Percentiles rank a stretch among this genome's conserved stretches.
phyloP scores from a whole-genome alignment of 2,797 vertebrate genomes.

The Aythya fuligula region DNA sequence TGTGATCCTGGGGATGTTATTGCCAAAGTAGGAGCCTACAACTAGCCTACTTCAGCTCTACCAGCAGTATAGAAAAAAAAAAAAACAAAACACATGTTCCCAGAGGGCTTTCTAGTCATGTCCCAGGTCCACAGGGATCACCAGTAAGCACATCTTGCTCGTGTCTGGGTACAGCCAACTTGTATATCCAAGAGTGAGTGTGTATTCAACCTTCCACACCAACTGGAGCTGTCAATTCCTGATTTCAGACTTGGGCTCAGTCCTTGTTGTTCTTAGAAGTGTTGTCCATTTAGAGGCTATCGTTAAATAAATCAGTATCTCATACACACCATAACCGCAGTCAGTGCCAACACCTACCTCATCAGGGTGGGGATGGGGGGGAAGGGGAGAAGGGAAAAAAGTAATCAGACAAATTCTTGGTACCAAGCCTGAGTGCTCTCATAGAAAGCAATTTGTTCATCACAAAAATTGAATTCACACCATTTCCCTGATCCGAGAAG shows the following conservation, averaged over 20 bases:
- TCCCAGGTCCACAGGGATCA: not conserved
- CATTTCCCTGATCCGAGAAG: not conserved
- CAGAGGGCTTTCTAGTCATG: not conserved
- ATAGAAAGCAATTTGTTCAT: conserved; percentile 55
- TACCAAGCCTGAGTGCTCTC: conserved; percentile 16
- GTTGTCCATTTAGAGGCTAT: not conserved
- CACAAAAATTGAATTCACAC: conserved; percentile 36
- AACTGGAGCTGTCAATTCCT: not conserved
- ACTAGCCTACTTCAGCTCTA: no score
- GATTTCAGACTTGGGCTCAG: not conserved
- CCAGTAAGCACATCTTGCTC: not conserved
- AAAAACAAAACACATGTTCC: not conserved
- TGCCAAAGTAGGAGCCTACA: not conserved
- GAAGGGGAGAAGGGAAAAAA: not conserved
- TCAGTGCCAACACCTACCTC: conserved; percentile 18
- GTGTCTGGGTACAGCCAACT: not conserved
- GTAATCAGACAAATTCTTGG: not conserved
- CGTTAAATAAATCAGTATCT: not conserved
- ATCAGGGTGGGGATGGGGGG: not conserved
- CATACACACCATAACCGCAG: not conserved
- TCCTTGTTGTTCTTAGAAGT: not conserved
- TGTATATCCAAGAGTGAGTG: no score
- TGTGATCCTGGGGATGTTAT: no score
- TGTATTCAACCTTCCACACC: not conserved
- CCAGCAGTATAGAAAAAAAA: not conserved